Conservation (phyloP, 2,888 invertebrate genomes). For the Aleiodes leptofemur region DNA sequence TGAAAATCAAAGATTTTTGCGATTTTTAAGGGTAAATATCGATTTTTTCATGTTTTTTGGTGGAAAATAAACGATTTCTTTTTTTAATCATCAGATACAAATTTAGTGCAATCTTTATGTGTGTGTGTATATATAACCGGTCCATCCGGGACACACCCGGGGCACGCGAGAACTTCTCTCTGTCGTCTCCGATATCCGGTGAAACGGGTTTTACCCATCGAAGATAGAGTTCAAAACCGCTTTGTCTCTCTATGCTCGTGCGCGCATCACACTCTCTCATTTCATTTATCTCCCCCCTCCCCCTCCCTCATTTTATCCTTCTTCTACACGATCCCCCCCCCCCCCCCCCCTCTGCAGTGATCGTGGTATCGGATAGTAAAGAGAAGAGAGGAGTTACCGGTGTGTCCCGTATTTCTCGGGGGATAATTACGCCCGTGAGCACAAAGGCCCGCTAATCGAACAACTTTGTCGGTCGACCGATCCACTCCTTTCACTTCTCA, state of each 20-base stretch:
- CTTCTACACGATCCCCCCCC: too few relatives aligned
- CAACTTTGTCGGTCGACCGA: constrained; percentile 47
- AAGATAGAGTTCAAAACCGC: constrained; percentile 16
- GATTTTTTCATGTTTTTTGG: too few relatives aligned
- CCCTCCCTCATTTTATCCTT: constrained; percentile 8
- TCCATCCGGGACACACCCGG: constrained; percentile 30
- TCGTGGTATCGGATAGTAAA: constrained; percentile 32
- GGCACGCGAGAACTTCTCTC: constrained; percentile 24
- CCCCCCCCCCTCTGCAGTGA: not conserved
- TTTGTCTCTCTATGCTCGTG: constrained; percentile 24
- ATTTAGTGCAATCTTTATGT: too few relatives aligned
- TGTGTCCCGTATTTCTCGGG: constrained; percentile 50
- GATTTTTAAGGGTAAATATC: too few relatives aligned
- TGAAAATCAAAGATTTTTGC: too few relatives aligned
- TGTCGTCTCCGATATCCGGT: constrained; percentile 45
- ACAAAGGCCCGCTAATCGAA: constrained; percentile 53
- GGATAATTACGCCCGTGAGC: constrained; percentile 51
- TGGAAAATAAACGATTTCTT: too few relatives aligned
- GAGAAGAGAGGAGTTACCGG: constrained; percentile 43
- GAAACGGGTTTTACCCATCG: constrained; percentile 47
- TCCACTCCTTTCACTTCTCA: constrained; percentile 27
- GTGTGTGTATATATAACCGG: constrained; percentile 6
- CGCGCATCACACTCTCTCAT: constrained; percentile 28
- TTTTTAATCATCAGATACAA: too few relatives aligned
- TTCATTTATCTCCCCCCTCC: not conserved